A percentile compares a stretch with the other conserved stretches of the same genome.
Evolutionary conservation across 2,113 vertebrate genomes (phyloP).

Genomic region (Oreotragus oreotragus): DNA sequence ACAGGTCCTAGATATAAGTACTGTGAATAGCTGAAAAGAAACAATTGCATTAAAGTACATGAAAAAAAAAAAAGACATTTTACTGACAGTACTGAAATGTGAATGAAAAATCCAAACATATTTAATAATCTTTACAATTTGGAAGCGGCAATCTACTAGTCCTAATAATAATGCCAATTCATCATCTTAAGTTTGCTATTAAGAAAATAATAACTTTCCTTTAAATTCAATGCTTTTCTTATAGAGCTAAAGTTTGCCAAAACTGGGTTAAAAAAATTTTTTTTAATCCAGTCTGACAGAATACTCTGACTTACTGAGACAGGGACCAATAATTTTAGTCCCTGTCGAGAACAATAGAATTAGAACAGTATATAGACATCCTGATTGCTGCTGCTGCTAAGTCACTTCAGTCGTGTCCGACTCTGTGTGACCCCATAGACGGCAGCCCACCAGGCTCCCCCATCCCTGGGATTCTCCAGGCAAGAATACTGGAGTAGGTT

Average conservation of each 20-base stretch:
- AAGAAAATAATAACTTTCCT: not conserved
- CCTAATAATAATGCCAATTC: not conserved
- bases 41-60: not conserved
- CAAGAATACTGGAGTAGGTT: too few relatives aligned
- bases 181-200: not conserved
- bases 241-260: not conserved
- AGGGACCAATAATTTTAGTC: not conserved
- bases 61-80: not conserved
- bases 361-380: not conserved
- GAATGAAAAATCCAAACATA: not conserved
- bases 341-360: not conserved
- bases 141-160: not conserved
- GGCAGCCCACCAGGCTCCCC: too few relatives aligned
- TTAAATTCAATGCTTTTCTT: not conserved
- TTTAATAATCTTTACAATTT: not conserved
- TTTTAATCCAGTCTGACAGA: not conserved
- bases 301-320: slow-evolving; percentile 5
- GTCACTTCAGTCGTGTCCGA: too few relatives aligned
- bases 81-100: not conserved
- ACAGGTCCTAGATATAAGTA: not conserved
- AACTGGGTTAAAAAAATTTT: not conserved
- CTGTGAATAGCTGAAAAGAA: slow-evolving; percentile 9
- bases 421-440: too few relatives aligned
- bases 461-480: too few relatives aligned
- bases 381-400: too few relatives aligned